These are phyloP conservation scores for Leptinotarsa lineolata DNA, from an alignment of 1,140 invertebrate genomes.

Conservation along the genomic window DNA sequence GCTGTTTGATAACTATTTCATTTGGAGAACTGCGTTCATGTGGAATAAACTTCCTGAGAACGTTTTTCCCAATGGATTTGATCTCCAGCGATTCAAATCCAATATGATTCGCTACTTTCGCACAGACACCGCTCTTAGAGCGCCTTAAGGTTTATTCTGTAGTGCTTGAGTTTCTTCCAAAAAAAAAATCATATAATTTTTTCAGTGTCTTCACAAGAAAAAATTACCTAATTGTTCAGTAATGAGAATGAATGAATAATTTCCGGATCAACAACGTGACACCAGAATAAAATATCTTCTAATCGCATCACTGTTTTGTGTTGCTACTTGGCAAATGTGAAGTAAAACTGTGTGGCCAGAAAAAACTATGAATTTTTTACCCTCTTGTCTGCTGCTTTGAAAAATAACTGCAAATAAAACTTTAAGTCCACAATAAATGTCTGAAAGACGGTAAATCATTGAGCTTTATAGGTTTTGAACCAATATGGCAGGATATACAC, in stretches of 20 bases:
- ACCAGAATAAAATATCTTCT: background rate
- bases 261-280: too few relatives aligned
- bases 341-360: background rate
- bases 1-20: too few relatives aligned
- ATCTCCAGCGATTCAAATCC: too few relatives aligned
- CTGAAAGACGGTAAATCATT: slow-evolving; percentile 33
- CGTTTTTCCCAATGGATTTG: too few relatives aligned
- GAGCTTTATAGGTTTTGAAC: slow-evolving; percentile 29
- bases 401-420: slow-evolving; percentile 36
- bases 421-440: slow-evolving; percentile 34
- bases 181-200: background rate
- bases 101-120: too few relatives aligned
- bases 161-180: too few relatives aligned
- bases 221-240: background rate
- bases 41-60: too few relatives aligned
- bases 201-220: background rate
- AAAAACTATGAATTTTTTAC: slow-evolving; percentile 1
- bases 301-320: background rate
- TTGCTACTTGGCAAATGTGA: background rate
- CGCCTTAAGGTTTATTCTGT: too few relatives aligned
- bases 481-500: slow-evolving; percentile 20
- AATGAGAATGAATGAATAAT: too few relatives aligned
- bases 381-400: slow-evolving; percentile 27
- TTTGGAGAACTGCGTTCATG: too few relatives aligned
- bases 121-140: too few relatives aligned